Evolutionary conservation across 2,888 invertebrate genomes (phyloP).

Genomic region (Callyntrura guangdongensis): DNA sequence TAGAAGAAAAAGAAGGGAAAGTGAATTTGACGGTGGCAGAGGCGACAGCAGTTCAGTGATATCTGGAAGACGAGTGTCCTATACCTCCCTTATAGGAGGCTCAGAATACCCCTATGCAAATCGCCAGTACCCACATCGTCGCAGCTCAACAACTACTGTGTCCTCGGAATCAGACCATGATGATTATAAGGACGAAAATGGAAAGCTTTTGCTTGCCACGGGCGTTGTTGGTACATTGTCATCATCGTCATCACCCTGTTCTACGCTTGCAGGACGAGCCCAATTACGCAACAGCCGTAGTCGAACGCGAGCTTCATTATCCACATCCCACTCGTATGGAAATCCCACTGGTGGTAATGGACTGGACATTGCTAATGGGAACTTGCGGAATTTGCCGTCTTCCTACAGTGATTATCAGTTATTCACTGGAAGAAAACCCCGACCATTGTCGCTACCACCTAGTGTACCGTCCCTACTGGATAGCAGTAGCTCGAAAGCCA

Average conservation of each 20-base stretch:
- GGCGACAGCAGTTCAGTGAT: constrained; percentile 33
- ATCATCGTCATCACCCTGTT: constrained; percentile 39
- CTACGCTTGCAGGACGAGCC: constrained; percentile 31
- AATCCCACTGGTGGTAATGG: constrained; percentile 63
- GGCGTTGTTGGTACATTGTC: constrained; percentile 40
- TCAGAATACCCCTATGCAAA: constrained; percentile 80
- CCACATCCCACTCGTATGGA: constrained; percentile 55
- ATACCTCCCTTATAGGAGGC: constrained; percentile 70
- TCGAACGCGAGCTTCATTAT: constrained; percentile 55
- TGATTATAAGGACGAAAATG: constrained; percentile 52
- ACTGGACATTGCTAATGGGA: constrained; percentile 75
- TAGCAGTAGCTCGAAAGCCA: background rate
- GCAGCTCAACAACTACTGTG: constrained; percentile 55
- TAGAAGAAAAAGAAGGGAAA: constrained; percentile 79
- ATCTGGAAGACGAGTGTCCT: constrained; percentile 69
- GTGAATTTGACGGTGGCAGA: constrained; percentile 76
- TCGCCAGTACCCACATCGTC: constrained; percentile 53
- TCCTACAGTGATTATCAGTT: constrained; percentile 83
- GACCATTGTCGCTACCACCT: constrained; percentile 83
- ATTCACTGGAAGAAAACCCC: constrained; percentile 82
- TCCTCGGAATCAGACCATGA: constrained; percentile 76
- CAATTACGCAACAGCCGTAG: constrained; percentile 75
- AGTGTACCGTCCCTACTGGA: constrained; percentile 69
- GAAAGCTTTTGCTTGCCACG: constrained; percentile 30
- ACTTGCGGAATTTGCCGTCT: constrained; percentile 77